Base-by-base conservation (phyloP, 2,797 vertebrate genomes). In the Lophotriccus pileatus region DNA sequence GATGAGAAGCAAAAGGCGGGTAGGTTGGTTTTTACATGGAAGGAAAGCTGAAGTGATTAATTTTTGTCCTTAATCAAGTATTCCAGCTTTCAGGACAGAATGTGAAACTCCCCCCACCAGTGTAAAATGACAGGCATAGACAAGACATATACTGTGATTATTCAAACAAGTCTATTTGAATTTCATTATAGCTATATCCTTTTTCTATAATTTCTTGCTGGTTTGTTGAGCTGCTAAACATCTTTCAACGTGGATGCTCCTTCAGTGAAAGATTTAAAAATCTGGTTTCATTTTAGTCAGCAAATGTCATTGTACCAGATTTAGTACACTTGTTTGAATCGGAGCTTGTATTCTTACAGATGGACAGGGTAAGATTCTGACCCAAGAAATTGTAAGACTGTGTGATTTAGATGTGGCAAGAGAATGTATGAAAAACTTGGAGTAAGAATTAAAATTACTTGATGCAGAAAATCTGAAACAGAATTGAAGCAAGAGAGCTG, bases 401-500 rank as follows among this genome's bases (percentile, higher is more conserved):
- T 52, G 11, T 41, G 46, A 91, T 66, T 87, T 84, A 67, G 68
- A 88, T 53, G 34, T 91, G 68, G 17, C 1, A 24, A 91, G 27
- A 59, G 69, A 44, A 77, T 62, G 78, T 3, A 50, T 9, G 22
- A 58, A 70, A 94, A 95, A 69, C 49, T 67, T 89, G 70, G 39
- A 93, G 53, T 69, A 82, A 85, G 77, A 69, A 92, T 87, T 66
- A 76, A 93, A 96, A 90, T 95, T 82, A 94, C 58, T 49, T 46
- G 62, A 90, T 92, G 84, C 88, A 66, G 91, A 96, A 94, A 91
- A 95, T 89, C 79, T 92, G 94, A 96, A 94, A 84, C 22, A 91
- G 79, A 96, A 77, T n/a, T 87, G 95, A 95, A 97, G 87, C 62
- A 94, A 94, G 89, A 95, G 67, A 96, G 68, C 76, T 96, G 94